Base-by-base conservation (phyloP, 1,140 invertebrate species). In the Chrysoperla carnea region DNA sequence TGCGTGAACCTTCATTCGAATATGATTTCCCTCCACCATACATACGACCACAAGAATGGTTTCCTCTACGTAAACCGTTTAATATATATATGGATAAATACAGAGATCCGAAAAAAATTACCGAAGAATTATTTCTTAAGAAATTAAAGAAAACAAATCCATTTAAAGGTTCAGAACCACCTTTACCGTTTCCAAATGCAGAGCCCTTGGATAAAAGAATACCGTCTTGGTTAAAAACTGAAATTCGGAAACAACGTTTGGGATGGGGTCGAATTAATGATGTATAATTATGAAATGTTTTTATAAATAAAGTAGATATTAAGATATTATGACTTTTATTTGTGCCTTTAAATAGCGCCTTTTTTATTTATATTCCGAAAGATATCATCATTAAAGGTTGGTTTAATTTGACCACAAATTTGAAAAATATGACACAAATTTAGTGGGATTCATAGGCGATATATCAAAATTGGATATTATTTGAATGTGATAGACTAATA, bases 31-130 rank as follows among this genome's bases (percentile, higher is more conserved):
- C 78, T 9, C 59, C 70, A 49, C 72, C 74, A 1, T 82, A 85
- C 50, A 62, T 84, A 29, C 69, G 67, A 27, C 70, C 72, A 40
- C 89, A 95, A 61, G 66, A 69, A 51, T 85, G 81, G 76, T 93
- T 81, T 53, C 91, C 92, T 0, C 56, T 74, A 29, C 76, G 67
- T 51, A 53, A 82, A 61, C 73, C 91, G 5, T 96, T 97, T 55
- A 87, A 87, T 60, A 47, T 79, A 39, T 95, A 96, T 62, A 66
- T 95, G 69, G 91, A 97, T 57, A 78, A 75, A 52, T 92, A 95
- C 54, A 73, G 86, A 50, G 88, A 96, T 66, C 73, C 76, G 0
- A 93, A 91, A 63, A 75, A 94, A 46, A 70, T 91, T 0, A 67
- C 58, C 37, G 88, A 94, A 59, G 85, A 95, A 59, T 84, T 81